These are phyloP conservation scores for Drosophila takahashii DNA, from an alignment of 1,140 invertebrate species.

Conservation along the genomic window DNA sequence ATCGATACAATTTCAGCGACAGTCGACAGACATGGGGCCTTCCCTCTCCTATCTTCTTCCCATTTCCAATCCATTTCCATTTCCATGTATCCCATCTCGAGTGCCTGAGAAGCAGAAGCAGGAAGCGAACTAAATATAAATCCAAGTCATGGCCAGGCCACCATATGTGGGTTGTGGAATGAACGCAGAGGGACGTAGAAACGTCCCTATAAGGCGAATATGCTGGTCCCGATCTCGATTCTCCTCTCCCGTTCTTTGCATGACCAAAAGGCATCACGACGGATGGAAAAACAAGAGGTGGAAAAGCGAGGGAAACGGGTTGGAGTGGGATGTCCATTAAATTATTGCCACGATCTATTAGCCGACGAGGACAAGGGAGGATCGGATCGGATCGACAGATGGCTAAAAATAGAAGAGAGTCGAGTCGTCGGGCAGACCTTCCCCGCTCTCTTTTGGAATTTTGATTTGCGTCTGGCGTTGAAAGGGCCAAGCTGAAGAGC, in stretches of 20 bases:
- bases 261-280: conserved; percentile 33
- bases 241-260: conserved; percentile 11
- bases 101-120: conserved; percentile 51
- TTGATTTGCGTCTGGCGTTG: conserved; percentile 34
- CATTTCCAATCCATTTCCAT: conserved; percentile 8
- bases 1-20: conserved; percentile 61
- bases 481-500: conserved; percentile 24
- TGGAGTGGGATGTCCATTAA: conserved; percentile 61
- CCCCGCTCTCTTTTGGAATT: conserved; percentile 2
- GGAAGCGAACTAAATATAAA: conserved; percentile 80
- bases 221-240: conserved; percentile 8
- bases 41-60: conserved; percentile 1
- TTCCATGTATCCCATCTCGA: conserved; percentile 19
- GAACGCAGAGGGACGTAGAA: conserved; percentile 7
- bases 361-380: conserved; percentile 51
- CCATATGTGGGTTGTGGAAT: conserved; percentile 60
- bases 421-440: neutral
- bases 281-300: conserved; percentile 4
- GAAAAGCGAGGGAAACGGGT: neutral
- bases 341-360: conserved; percentile 80
- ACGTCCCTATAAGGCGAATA: conserved; percentile 18
- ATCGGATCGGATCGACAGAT: neutral
- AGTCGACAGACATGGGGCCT: conserved; percentile 9
- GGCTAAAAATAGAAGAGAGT: conserved; percentile 45
- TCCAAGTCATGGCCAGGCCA: conserved; percentile 59